phyloP scores from a whole-genome alignment of 2,797 vertebrate species.

The Poecilia picta region DNA sequence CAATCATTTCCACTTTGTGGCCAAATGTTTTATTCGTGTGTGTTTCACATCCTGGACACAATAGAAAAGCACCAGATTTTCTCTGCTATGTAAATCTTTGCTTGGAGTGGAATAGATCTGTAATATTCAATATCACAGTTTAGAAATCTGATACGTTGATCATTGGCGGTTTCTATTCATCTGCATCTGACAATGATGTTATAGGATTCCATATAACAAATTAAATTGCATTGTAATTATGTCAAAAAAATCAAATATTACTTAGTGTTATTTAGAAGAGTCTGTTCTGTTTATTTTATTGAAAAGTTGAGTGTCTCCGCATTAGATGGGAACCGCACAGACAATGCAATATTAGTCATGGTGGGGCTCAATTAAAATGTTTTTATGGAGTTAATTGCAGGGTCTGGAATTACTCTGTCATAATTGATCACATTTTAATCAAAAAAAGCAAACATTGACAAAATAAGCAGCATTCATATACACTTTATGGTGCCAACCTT shows the following conservation, averaged over 20 bases:
- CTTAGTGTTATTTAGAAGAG: background rate
- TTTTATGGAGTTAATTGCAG: no score
- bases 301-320: background rate
- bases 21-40: background rate
- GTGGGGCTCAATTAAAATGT: no score
- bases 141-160: background rate
- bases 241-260: background rate
- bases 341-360: background rate
- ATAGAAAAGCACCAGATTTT: background rate
- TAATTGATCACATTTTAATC: no score
- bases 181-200: no score
- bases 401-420: no score
- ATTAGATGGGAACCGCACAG: background rate
- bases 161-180: no score
- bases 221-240: background rate
- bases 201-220: no score
- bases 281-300: background rate
- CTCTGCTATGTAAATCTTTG: no score
- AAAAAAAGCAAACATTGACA: no score
- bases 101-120: background rate
- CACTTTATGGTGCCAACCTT: no score
- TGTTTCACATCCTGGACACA: background rate
- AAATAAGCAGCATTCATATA: no score
- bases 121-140: background rate
- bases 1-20: background rate